These are phyloP conservation scores for Sialis lutaria DNA, from an alignment of 2,888 invertebrate genomes.

Conservation along the genomic window DNA sequence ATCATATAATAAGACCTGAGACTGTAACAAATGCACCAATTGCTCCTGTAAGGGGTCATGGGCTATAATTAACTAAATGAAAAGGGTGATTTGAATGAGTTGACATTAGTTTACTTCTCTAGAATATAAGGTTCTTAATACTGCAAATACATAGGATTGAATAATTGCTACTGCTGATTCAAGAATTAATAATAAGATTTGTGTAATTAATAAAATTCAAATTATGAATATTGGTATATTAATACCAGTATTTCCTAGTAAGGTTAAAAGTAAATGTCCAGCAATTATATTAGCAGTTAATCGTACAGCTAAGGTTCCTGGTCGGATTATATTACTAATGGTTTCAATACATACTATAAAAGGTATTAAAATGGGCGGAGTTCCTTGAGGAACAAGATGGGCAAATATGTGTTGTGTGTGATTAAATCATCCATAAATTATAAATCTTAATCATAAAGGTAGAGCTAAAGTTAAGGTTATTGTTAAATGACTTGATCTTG, in stretches of 20 bases:
- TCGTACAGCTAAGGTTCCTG: slow-evolving; percentile 49
- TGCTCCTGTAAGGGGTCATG: slow-evolving; percentile 43
- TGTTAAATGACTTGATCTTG: slow-evolving; percentile 43
- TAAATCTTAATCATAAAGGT: slow-evolving; percentile 44
- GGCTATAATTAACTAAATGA: slow-evolving; percentile 46
- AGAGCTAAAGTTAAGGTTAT: slow-evolving; percentile 39
- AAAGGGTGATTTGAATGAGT: slow-evolving; percentile 39
- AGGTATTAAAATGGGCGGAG: slow-evolving; percentile 42
- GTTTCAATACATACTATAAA: slow-evolving; percentile 62
- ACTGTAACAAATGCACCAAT: slow-evolving; percentile 37
- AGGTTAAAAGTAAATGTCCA: slow-evolving; percentile 46
- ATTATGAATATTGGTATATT: slow-evolving; percentile 12
- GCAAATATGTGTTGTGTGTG: slow-evolving; percentile 43
- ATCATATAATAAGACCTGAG: slow-evolving; percentile 41
- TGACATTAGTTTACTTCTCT: slow-evolving; percentile 45
- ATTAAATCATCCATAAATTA: slow-evolving; percentile 45
- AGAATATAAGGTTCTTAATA: slow-evolving; percentile 46
- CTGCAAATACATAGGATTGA: slow-evolving; percentile 48
- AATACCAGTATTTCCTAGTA: slow-evolving; percentile 31
- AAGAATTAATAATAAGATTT: slow-evolving; percentile 34
- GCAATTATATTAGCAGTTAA: slow-evolving; percentile 64
- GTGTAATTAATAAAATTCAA: slow-evolving; percentile 24
- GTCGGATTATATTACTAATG: slow-evolving; percentile 53
- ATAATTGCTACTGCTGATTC: slow-evolving; percentile 43
- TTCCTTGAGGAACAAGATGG: slow-evolving; percentile 50